These are phyloP conservation scores for Sylvia atricapilla DNA, from an alignment of 2,113 vertebrate species.

Conservation along the genomic window DNA sequence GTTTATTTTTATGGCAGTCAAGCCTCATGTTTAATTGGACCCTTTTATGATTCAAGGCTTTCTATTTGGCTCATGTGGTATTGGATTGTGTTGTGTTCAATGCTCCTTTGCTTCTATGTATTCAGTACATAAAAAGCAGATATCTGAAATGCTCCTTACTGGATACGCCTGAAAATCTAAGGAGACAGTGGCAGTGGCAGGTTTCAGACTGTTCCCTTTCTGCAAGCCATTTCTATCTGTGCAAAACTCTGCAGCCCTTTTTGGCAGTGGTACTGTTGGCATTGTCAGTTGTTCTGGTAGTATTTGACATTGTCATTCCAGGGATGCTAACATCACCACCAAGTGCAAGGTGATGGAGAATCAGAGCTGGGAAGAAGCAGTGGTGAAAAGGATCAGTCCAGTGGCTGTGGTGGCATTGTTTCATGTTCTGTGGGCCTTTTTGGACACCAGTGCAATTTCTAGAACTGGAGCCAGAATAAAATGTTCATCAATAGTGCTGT, in stretches of 20 bases:
- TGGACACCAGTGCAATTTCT: neutral
- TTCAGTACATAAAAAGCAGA: neutral
- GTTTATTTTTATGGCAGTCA: neutral
- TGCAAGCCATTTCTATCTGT: neutral
- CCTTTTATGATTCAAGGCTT: neutral
- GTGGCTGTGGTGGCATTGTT: neutral
- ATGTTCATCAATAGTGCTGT: neutral
- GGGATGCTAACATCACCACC: neutral
- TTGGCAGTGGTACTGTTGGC: neutral
- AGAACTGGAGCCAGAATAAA: neutral
- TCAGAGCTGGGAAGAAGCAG: neutral
- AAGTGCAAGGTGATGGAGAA: neutral
- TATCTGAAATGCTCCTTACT: neutral
- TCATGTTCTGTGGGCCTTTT: neutral
- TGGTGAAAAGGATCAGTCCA: neutral
- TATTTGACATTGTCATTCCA: neutral
- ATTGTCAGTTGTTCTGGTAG: neutral
- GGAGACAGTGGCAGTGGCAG: neutral
- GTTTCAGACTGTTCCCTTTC: neutral
- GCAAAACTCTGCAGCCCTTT: neutral
- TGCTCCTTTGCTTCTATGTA: neutral
- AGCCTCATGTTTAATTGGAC: conserved; percentile 9
- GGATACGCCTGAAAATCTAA: neutral
- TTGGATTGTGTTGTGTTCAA: neutral
- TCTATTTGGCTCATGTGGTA: neutral